phyloP scores from a whole-genome alignment of 2,113 vertebrate species.

The Neotoma lepida region DNA sequence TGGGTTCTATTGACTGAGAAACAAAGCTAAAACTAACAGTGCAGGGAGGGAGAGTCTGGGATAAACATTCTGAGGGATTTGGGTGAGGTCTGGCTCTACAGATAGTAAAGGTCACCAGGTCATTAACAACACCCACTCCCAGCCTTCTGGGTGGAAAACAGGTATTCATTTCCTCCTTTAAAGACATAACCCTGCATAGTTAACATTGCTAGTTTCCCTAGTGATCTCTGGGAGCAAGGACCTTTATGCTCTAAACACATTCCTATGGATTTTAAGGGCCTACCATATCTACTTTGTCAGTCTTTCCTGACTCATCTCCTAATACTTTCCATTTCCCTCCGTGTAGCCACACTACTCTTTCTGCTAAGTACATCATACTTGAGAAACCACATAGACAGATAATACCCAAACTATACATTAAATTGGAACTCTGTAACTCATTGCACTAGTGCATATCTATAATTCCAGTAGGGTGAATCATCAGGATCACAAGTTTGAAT shows the following conservation, averaged over 20 bases:
- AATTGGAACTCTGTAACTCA: neutral
- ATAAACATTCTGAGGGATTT: neutral
- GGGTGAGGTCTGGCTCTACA: neutral
- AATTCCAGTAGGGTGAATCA: neutral
- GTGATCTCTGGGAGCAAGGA: neutral
- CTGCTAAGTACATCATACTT: neutral
- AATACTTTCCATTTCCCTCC: conserved; percentile 18
- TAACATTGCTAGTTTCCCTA: neutral
- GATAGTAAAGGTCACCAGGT: neutral
- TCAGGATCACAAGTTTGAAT: neutral
- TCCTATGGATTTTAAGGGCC: conserved; percentile 7
- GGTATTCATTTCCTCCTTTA: neutral
- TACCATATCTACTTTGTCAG: neutral
- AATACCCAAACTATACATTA: neutral
- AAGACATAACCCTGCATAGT: neutral
- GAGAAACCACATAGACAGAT: neutral
- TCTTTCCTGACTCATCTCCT: neutral
- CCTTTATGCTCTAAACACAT: neutral
- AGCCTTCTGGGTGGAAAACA: neutral
- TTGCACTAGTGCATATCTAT: neutral
- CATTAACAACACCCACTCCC: neutral
- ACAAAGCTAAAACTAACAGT: neutral
- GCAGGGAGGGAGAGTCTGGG: neutral
- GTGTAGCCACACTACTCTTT: neutral
- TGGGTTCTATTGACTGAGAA: neutral